A percentile compares a stretch with the other conserved stretches of the same genome.
phyloP scores from a whole-genome alignment of 2,113 vertebrate species.

The Vulpes vulpes region DNA sequence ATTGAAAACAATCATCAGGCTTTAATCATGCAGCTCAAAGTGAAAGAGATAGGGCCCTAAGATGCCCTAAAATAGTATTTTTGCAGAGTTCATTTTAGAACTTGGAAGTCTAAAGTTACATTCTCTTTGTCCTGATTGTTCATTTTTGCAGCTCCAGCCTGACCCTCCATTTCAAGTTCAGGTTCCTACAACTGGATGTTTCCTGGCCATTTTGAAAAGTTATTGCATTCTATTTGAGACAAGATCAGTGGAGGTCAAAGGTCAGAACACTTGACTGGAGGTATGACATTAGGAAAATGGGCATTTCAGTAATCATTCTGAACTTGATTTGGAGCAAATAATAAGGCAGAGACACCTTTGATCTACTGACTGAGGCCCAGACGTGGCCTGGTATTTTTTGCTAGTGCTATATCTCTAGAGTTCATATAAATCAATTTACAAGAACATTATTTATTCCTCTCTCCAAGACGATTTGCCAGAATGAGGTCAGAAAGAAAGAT shows the following conservation, averaged over 20 bases:
- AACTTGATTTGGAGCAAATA: constrained; percentile 2
- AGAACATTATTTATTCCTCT: constrained; percentile 78
- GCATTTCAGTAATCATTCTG: neutral
- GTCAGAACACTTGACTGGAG: neutral
- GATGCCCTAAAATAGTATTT: neutral
- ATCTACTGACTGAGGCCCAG: constrained; percentile 35
- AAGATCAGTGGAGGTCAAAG: neutral
- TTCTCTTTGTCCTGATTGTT: neutral
- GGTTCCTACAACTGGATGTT: neutral
- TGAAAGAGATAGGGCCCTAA: neutral
- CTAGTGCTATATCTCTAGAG: constrained; percentile 56
- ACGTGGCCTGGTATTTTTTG: neutral
- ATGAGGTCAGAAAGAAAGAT: constrained; percentile 83
- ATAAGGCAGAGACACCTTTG: constrained; percentile 53
- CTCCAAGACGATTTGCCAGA: constrained; percentile 80
- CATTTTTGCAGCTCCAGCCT: neutral
- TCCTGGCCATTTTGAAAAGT: neutral
- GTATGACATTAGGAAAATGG: neutral
- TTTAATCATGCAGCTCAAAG: neutral
- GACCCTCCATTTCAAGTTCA: neutral
- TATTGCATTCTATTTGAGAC: neutral
- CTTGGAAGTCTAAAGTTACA: neutral
- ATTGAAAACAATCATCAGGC: neutral
- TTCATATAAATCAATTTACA: constrained; percentile 80
- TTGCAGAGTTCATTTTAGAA: neutral